Evolutionary conservation across 2,797 vertebrate genomes (phyloP), one percentile per base, ranked within the genome.

Genomic region (Sorex maritimensis): DNA sequence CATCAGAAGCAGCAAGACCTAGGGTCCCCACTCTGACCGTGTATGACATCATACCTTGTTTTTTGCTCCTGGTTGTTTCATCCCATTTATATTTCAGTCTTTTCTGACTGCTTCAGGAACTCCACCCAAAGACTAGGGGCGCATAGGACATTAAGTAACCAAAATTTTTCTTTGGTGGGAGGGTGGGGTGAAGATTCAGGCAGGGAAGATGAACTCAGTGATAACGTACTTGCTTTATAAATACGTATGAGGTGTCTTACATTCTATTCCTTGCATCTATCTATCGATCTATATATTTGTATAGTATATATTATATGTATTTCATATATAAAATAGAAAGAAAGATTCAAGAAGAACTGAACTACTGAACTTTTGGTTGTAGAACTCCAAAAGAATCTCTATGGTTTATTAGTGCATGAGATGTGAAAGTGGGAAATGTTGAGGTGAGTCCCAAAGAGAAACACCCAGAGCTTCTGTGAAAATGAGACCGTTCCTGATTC

Each of bases 361-460:
- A 55, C 63, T 82, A 30, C 58, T 52, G n/a, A 55, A 55, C 63
- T 82, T 26, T 88, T 61, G 52, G 88, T 23, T 69, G 81, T 77
- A 24, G 3, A 19, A 71, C 68, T 91, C 24, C 68, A 49, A 46
- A 15, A 21, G 17, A 34, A 55, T 55, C 19, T 38, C 2, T 78
- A 10, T 3, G 65, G 9, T 7, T 30, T 93, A 34, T 55, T 61
- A 73, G 72, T 3, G 11, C 46, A 34, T 86, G 92, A 84, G 28
- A 74, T 11, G 5, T 65, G 11, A 21, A 17, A 6, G 13, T 46
- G 30, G 55, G 13, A 44, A 15, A 23, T 75, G 3, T 44, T 73
- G 9, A 52, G 30, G 17, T 21, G 19, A 67, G 38, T 61, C 17
- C 49, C 46, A 49, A 63, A 30, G 44, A 81, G 38, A 77, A 78